These are phyloP conservation scores for Fragum sueziense DNA, from an alignment of 2,888 invertebrate species.

Conservation along the genomic window DNA sequence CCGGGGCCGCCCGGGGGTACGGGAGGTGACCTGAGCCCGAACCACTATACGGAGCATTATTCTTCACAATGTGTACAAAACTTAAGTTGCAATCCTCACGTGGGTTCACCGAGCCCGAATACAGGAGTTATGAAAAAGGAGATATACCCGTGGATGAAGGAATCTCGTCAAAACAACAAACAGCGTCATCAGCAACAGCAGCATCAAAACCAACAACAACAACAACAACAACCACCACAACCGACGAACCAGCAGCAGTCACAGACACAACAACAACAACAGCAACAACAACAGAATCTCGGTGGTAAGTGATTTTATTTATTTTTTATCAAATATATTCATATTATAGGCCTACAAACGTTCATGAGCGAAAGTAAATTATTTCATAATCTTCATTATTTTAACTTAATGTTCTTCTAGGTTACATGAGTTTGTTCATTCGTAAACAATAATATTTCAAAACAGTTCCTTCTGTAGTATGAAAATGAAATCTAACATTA, in stretches of 20 bases:
- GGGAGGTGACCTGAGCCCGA: slow-evolving; percentile 57
- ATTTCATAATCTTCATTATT: no score
- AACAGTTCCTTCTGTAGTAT: no score
- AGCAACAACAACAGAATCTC: slow-evolving; percentile 38
- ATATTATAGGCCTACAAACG: no score
- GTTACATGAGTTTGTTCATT: no score
- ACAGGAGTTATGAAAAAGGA: slow-evolving; percentile 65
- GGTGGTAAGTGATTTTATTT: slow-evolving; percentile 59
- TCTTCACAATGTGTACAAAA: slow-evolving; percentile 68
- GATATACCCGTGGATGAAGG: slow-evolving; percentile 80
- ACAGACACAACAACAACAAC: slow-evolving; percentile 32
- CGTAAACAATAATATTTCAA: no score
- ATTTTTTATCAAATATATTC: no score
- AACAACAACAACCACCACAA: slow-evolving; percentile 48
- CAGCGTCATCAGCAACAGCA: slow-evolving; percentile 64
- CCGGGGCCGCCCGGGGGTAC: slow-evolving; percentile 45
- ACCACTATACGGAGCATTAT: slow-evolving; percentile 63
- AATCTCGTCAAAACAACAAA: slow-evolving; percentile 75
- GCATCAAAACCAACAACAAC: slow-evolving; percentile 56
- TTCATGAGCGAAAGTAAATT: no score
- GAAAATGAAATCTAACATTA: no score
- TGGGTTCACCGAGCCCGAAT: slow-evolving; percentile 55
- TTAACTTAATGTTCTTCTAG: no score
- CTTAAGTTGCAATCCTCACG: slow-evolving; percentile 59
- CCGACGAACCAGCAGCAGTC: slow-evolving; percentile 17